Conservation (phyloP, 2,888 invertebrate species). For the Diaphora mendica region DNA sequence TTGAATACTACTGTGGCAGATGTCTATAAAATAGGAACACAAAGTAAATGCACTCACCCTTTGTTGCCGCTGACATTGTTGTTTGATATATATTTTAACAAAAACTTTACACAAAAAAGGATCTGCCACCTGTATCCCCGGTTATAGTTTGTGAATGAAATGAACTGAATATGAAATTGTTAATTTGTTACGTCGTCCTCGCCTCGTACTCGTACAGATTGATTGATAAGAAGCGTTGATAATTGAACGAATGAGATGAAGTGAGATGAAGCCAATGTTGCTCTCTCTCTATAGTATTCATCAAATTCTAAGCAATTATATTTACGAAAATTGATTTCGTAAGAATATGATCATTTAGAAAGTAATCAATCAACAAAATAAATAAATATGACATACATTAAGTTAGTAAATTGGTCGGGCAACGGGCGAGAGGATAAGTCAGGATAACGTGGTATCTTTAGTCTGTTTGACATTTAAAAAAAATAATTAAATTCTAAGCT, state of each 20-base stretch:
- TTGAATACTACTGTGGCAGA: not conserved
- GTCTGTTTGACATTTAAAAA: not conserved
- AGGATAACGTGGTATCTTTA: too few relatives aligned
- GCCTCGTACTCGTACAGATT: constrained; percentile 23
- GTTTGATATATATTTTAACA: constrained; percentile 8
- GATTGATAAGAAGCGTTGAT: constrained; percentile 36
- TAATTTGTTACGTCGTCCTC: not conserved
- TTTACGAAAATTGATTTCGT: not conserved
- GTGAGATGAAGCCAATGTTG: constrained; percentile 20
- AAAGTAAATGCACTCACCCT: constrained; percentile 64
- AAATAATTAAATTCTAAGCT: not conserved
- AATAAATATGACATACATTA: too few relatives aligned
- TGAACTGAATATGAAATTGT: constrained; percentile 20
- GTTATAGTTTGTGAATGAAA: constrained; percentile 43
- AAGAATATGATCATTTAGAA: not conserved
- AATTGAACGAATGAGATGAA: constrained; percentile 35
- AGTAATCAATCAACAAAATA: not conserved
- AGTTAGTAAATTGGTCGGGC: too few relatives aligned
- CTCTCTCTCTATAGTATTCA: constrained; percentile 10
- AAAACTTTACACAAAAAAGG: constrained; percentile 1
- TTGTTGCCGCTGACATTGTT: constrained; percentile 77
- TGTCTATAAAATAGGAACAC: not conserved
- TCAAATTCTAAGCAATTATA: not conserved
- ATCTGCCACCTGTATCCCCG: constrained; percentile 26
- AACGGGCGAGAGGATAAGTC: too few relatives aligned